These are phyloP conservation scores for Diabrotica undecimpunctata DNA, from an alignment of 1,140 invertebrate species.

Conservation along the genomic window DNA sequence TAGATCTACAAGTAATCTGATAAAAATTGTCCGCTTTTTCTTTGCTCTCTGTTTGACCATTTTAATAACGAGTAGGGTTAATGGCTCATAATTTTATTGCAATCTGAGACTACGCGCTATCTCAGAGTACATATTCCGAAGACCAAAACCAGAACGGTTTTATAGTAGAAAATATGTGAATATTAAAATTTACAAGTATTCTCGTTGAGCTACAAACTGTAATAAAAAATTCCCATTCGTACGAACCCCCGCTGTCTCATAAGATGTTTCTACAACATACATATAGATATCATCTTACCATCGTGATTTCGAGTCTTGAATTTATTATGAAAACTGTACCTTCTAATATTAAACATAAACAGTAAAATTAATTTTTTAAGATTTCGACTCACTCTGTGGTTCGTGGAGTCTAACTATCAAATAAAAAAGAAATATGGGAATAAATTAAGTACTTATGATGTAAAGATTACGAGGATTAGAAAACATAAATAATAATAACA, in stretches of 20 bases:
- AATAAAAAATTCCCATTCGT: slow-evolving; percentile 21
- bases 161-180: slow-evolving; percentile 14
- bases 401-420: no score
- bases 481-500: no score
- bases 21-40: no score
- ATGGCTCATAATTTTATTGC: neutral
- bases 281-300: slow-evolving; percentile 17
- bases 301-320: slow-evolving; percentile 11
- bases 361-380: neutral
- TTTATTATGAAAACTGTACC: slow-evolving; percentile 6
- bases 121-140: slow-evolving; percentile 4
- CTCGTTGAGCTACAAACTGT: slow-evolving; percentile 16
- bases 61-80: no score
- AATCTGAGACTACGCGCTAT: neutral
- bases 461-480: no score
- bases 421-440: no score
- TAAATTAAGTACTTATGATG: no score
- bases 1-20: no score
- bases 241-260: neutral
- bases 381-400: no score
- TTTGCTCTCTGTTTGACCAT: no score
- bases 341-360: slow-evolving; percentile 1
- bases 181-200: slow-evolving; percentile 18
- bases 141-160: neutral
- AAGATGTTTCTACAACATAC: slow-evolving; percentile 15